Base-by-base conservation (phyloP, 2,888 invertebrate genomes). In the Aproaerema taeniolella region DNA sequence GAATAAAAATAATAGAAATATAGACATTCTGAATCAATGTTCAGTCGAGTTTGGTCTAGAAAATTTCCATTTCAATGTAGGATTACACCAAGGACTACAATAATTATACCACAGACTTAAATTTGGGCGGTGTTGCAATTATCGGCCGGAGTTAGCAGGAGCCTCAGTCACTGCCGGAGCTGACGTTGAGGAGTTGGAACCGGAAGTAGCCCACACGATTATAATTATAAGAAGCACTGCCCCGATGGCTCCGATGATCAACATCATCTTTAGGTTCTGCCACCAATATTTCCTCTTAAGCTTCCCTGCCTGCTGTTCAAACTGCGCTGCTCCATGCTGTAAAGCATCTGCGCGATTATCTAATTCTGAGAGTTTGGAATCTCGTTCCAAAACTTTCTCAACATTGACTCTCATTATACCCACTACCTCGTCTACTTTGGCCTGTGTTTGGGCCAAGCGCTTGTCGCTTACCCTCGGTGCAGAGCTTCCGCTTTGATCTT, bases 181-280 rank as follows among this genome's bases (percentile, higher is more conserved):
- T 4, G 35, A 31, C 7, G 26, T n/a, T 35, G 38, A 25, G 31
- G 7, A 6, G 46, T 39, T 7, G 50, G 45, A 3, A 52, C 49
- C 24, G 64, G 46, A 16, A 17, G 80, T 72, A 38, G 82, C 78
- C 76, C 79, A 87, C 48, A 95, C 92, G 77, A 95, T 91, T 67
- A 95, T 93, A 65, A 95, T 93, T 76, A 94, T 93, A 80, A 95
- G 87, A 71, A 95, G 82, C 54, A 95, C 89, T 55, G 91, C 90
- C 52, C 92, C 95, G 71, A 95, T 95, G 58, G 92, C 93, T 61
- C 95, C 95, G 89, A 95, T 93, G 55, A 95, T 95, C 69, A 95
- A 91, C 95, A 95, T 95, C 95, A 95, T 95, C 90, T 98, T 98
- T 80, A 97, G 89, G 86, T 98, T 98, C 87, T 97, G 96, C 93